Evolutionary conservation across 2,797 vertebrate genomes (phyloP).

Genomic region (Scolopax rusticola): DNA sequence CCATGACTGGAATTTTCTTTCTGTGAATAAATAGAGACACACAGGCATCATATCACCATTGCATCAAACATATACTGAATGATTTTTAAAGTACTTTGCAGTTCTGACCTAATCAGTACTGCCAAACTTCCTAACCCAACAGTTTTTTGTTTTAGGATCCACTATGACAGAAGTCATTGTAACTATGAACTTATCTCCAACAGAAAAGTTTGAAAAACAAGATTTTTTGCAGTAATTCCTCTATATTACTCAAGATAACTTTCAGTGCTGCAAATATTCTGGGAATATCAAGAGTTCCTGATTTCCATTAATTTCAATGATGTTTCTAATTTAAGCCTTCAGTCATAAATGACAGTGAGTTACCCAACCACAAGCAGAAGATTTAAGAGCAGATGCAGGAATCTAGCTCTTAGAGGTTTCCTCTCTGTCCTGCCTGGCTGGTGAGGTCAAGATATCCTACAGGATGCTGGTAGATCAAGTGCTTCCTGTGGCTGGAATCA

Average conservation of each 20-base stretch:
- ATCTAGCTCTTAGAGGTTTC: not conserved
- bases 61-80: not conserved
- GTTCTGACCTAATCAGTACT: not conserved
- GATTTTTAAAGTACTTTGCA: not conserved
- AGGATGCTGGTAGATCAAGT: not conserved
- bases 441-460: not conserved
- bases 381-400: conserved; percentile 3
- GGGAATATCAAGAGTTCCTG: not conserved
- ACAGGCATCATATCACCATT: not conserved
- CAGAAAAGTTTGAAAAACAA: not conserved
- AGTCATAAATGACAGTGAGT: not conserved
- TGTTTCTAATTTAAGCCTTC: conserved; percentile 1
- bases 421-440: not conserved
- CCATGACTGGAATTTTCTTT: not conserved
- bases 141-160: not conserved
- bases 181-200: not conserved
- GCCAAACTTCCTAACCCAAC: not conserved
- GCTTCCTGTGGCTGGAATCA: not conserved
- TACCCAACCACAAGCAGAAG: not conserved
- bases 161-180: not conserved
- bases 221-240: not conserved
- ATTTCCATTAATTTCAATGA: not conserved
- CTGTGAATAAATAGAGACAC: not conserved
- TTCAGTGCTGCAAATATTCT: not conserved
- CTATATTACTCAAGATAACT: not conserved